These are phyloP conservation scores for Cheirogaleus medius DNA, from an alignment of 2,113 vertebrate genomes.

Conservation along the genomic window DNA sequence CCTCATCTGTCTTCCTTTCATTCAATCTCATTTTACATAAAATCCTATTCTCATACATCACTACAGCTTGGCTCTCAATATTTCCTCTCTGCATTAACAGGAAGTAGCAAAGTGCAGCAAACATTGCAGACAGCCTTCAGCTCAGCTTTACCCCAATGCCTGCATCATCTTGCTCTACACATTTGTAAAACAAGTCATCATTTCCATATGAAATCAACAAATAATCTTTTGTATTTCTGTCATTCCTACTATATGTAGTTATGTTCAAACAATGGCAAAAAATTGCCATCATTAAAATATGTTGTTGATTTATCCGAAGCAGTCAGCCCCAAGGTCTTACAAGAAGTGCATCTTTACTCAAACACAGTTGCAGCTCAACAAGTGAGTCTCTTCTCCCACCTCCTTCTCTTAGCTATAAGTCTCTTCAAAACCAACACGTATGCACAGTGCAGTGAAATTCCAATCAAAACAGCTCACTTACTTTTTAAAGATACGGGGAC, in stretches of 20 bases:
- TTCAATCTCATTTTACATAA: not conserved
- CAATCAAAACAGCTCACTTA: not conserved
- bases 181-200: not conserved
- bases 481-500: not conserved
- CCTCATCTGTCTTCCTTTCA: not conserved
- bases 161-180: too few relatives aligned
- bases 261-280: not conserved
- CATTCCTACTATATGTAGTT: not conserved
- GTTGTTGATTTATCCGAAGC: not conserved
- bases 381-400: not conserved
- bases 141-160: not conserved
- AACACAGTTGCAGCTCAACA: not conserved
- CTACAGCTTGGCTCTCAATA: fast-evolving
- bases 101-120: not conserved
- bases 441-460: not conserved
- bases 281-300: not conserved
- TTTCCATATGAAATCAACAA: not conserved
- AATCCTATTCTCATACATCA: not conserved
- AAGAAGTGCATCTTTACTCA: not conserved
- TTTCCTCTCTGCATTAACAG: not conserved
- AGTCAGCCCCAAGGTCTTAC: not conserved
- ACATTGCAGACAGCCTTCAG: not conserved
- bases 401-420: not conserved
- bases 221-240: not conserved
- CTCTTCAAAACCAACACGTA: not conserved